These are phyloP conservation scores for Pardosa pseudoannulata DNA, from an alignment of 2,888 invertebrate genomes.

Conservation along the genomic window DNA sequence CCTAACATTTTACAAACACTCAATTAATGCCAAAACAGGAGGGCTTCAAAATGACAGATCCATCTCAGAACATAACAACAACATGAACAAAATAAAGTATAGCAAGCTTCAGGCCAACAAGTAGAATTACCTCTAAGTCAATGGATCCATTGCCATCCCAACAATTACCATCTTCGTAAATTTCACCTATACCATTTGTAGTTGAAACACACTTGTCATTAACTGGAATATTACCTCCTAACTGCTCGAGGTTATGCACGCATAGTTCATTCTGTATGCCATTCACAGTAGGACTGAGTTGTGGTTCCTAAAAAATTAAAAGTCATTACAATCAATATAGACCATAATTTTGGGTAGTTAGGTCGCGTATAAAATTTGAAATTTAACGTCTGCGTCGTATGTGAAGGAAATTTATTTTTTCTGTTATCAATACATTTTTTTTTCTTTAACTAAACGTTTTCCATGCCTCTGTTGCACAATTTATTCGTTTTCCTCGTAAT, in stretches of 20 bases:
- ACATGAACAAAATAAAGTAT: no score
- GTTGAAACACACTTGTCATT: slow-evolving; percentile 80
- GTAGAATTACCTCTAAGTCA: slow-evolving; percentile 31
- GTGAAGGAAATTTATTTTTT: no score
- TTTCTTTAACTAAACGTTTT: no score
- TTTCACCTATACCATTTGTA: slow-evolving; percentile 74
- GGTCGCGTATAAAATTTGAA: no score
- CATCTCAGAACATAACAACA: no score
- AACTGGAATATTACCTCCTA: slow-evolving; percentile 76
- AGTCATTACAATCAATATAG: no score
- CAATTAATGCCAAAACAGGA: not conserved
- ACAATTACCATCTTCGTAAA: slow-evolving; percentile 18
- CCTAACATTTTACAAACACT: not conserved
- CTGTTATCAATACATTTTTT: no score
- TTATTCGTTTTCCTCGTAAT: no score
- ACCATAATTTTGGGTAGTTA: no score
- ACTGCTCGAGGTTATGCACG: not conserved
- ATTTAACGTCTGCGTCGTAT: no score
- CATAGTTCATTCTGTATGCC: slow-evolving; percentile 23
- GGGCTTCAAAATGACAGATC: not conserved
- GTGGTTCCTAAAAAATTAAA: not conserved
- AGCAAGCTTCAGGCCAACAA: not conserved
- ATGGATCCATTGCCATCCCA: slow-evolving; percentile 36
- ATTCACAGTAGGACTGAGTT: slow-evolving; percentile 1
- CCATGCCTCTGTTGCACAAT: no score